These are phyloP conservation scores for Phylloscopus trochilus DNA, from an alignment of 2,113 vertebrate species.

Conservation along the genomic window DNA sequence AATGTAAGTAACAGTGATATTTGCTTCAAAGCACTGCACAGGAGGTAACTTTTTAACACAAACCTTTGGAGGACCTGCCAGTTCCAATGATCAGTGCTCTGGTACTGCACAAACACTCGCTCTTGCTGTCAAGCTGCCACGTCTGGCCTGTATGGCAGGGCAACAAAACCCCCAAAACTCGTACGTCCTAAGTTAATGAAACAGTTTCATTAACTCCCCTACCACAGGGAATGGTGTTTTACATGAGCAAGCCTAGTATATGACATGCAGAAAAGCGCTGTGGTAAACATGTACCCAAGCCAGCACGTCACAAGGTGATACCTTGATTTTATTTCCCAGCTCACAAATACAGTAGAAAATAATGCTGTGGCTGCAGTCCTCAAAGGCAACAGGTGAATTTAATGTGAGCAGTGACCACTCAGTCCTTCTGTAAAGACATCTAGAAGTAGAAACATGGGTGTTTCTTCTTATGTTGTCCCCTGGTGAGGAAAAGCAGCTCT, in stretches of 20 bases:
- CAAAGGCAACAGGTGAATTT: background rate
- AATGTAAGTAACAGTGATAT: background rate
- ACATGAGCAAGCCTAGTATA: background rate
- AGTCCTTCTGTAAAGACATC: background rate
- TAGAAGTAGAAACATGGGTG: background rate
- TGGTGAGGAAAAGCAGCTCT: background rate
- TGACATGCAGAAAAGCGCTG: background rate
- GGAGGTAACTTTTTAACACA: background rate
- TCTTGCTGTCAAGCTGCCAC: background rate
- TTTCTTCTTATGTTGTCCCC: background rate
- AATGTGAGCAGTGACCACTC: background rate
- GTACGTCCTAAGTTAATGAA: background rate
- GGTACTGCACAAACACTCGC: background rate
- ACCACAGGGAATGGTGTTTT: background rate
- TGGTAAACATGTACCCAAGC: background rate
- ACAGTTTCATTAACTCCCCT: background rate
- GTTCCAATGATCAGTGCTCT: background rate
- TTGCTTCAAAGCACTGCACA: background rate
- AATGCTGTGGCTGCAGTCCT: constrained; percentile 10
- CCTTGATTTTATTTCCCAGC: constrained; percentile 5
- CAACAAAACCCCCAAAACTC: background rate
- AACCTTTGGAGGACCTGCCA: background rate
- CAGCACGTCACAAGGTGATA: background rate
- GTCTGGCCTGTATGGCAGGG: background rate
- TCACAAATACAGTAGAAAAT: background rate